Evolutionary conservation across 1,140 invertebrate species (phyloP).

Genomic region (Drosophila neocordata): DNA sequence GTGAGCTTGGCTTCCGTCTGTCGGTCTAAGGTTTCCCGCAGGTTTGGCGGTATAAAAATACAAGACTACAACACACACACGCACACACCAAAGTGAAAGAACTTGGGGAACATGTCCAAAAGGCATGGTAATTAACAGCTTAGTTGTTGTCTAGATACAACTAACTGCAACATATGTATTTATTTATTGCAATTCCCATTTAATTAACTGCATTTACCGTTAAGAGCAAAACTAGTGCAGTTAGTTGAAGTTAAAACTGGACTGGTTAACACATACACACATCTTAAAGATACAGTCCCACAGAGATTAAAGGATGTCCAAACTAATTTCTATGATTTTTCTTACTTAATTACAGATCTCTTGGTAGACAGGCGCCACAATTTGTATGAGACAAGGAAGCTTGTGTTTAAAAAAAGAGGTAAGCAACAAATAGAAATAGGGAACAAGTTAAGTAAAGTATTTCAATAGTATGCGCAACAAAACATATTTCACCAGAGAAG

Average conservation of each 20-base stretch:
- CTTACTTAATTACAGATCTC: constrained; percentile 60
- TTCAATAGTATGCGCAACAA: constrained; percentile 36
- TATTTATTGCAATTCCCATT: constrained; percentile 40
- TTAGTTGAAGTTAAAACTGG: constrained; percentile 9
- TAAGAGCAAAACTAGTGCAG: constrained; percentile 44
- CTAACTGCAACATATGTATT: constrained; percentile 24
- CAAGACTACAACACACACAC: constrained; percentile 2
- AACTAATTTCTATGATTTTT: constrained; percentile 61
- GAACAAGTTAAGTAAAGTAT: constrained; percentile 44
- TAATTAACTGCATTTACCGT: constrained; percentile 58
- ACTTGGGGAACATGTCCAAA: constrained; percentile 9
- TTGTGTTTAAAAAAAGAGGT: constrained; percentile 46
- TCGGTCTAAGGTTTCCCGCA: constrained; percentile 53
- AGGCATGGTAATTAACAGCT: constrained; percentile 53
- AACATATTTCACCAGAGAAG: constrained; percentile 47
- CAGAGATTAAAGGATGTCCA: constrained; percentile 19
- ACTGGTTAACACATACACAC: constrained; percentile 23
- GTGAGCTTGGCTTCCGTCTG: constrained; percentile 41
- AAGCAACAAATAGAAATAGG: constrained; percentile 18
- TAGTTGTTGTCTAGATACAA: constrained; percentile 29
- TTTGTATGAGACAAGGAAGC: constrained; percentile 48
- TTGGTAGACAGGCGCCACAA: constrained; percentile 39
- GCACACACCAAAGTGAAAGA: background rate
- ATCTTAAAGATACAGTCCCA: background rate
- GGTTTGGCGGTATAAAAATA: constrained; percentile 16